Evolutionary conservation across 2,888 invertebrate species (phyloP), one percentile per base, ranked within the genome.

Genomic region (Morpho deidamia): DNA sequence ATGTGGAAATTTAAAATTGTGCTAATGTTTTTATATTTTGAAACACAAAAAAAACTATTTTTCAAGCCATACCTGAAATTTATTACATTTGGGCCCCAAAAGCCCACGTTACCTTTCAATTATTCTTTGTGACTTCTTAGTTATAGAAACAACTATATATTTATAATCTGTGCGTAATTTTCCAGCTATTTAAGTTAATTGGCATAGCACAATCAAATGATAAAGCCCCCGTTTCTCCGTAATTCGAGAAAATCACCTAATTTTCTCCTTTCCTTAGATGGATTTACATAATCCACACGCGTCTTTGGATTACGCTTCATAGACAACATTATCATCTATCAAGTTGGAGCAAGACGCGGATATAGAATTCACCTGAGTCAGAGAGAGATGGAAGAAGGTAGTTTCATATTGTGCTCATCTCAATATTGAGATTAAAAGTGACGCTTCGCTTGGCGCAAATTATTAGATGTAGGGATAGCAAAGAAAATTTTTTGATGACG

Each of bases 361-460:
- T 55, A 52, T 42, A 12, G 2, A 10, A 11, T 10, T 38, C 3
- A 38, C 12, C 23, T n/a, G 35, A 0, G 77, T 55, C 62, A 71
- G 57, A 58, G 73, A 66, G 77, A 75, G 50, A 57, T 58, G 55
- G 50, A 48, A 58, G 53, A 62, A 66, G 76, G 80, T 78, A 81
- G 83, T 81, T 82, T 79, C 83, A 81, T 79, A 83, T 83, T 85
- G 83, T 84, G 74, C 83, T 81, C 85, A 85, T 87, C 84, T 85
- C 84, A 87, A 87, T 87, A 87, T 86, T 85, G 82, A 87, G 87
- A 87, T 87, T 87, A 87, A 87, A 87, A 87, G 84, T 83, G 83
- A 87, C 78, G 86, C 78, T 80, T 81, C 76, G 86, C 84, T 83
- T 84, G 83, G 82, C 75, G 74, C 83, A 78, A 86, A 85, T 87